Conservation (phyloP, 2,113 vertebrate genomes). For the Gadus chalcogrammus region DNA sequence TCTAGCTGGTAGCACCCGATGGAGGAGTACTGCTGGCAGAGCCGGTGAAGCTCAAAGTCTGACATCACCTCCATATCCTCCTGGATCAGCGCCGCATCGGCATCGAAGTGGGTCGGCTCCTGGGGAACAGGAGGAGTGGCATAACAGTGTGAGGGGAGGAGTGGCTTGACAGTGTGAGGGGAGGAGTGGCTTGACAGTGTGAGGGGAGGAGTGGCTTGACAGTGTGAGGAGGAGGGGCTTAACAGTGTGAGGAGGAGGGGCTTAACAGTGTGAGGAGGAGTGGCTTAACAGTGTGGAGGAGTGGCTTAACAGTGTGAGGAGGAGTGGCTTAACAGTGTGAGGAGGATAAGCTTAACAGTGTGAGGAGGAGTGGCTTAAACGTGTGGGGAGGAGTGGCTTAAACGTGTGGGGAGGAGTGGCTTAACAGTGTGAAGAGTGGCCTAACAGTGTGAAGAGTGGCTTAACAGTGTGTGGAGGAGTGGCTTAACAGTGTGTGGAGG, state of each 20-base stretch:
- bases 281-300: too few relatives aligned
- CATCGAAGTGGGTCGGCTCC: conserved; percentile 92
- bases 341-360: too few relatives aligned
- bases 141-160: too few relatives aligned
- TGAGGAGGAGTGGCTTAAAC: neutral
- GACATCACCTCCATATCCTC: conserved; percentile 99
- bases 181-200: neutral
- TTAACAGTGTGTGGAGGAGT: too few relatives aligned
- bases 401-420: too few relatives aligned
- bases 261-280: neutral
- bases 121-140: conserved; percentile 37
- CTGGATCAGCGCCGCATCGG: conserved; percentile 86
- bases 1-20: conserved; percentile 81
- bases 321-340: too few relatives aligned
- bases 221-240: neutral
- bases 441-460: too few relatives aligned
- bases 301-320: too few relatives aligned
- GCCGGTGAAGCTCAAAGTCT: conserved; percentile 91
- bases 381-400: neutral
- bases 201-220: neutral
- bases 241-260: neutral
- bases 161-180: neutral
- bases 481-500: too few relatives aligned
- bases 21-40: conserved; percentile 86
- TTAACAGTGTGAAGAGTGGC: too few relatives aligned